These are phyloP conservation scores for Smutsia gigantea DNA, from an alignment of 2,797 vertebrate genomes.

Conservation along the genomic window DNA sequence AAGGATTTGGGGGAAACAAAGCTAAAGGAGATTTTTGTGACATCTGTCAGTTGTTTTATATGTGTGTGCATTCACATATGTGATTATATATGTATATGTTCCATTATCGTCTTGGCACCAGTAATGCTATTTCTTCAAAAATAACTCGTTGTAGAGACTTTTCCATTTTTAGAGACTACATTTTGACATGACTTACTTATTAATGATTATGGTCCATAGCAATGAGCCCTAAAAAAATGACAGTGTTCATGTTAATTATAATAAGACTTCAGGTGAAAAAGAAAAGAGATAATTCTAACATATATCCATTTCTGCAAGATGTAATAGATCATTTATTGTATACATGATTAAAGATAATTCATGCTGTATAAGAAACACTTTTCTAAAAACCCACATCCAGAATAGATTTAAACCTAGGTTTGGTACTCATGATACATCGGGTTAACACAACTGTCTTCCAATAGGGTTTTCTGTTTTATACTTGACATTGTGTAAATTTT, in stretches of 20 bases:
- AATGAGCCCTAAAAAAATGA: not conserved
- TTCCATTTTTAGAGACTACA: not conserved
- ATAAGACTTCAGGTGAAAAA: not conserved
- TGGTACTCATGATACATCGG: not conserved
- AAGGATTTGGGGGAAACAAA: not conserved
- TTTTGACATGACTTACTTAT: not conserved
- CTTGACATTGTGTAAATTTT: not conserved
- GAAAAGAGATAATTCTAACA: not conserved
- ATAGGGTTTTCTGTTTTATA: not conserved
- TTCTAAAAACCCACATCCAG: not conserved
- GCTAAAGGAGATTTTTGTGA: not conserved
- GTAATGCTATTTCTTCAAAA: not conserved
- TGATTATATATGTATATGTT: not conserved
- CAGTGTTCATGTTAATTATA: not conserved
- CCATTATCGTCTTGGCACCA: not conserved
- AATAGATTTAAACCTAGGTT: not conserved
- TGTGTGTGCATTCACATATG: not conserved
- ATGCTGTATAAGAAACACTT: not conserved
- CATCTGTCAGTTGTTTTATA: not conserved
- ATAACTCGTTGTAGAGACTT: not conserved
- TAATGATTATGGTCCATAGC: not conserved
- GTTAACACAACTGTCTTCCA: not conserved
- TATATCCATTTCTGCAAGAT: not conserved
- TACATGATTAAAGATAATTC: not conserved
- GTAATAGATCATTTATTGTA: not conserved